Conservation (phyloP, 1,140 invertebrate species). For the Oryzaephilus surinamensis region DNA sequence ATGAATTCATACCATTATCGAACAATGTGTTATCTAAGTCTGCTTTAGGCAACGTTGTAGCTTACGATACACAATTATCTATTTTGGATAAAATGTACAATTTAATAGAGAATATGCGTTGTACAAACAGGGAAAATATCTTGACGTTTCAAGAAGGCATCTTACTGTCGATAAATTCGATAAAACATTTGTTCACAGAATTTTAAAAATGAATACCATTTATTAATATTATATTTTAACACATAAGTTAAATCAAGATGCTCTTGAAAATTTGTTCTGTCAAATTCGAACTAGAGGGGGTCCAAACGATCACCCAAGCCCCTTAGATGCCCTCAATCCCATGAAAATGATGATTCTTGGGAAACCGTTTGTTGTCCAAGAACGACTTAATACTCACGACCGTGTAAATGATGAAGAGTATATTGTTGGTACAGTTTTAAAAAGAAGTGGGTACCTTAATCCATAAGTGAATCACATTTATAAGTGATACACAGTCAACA, state of each 20-base stretch:
- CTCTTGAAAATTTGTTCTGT: conserved; percentile 1
- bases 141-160: conserved; percentile 1
- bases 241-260: conserved; percentile 1
- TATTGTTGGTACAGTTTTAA: not conserved
- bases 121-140: conserved; percentile 2
- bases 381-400: not conserved
- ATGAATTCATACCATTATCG: conserved; percentile 1
- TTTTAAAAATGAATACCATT: not conserved
- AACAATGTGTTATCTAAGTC: not conserved
- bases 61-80: not conserved
- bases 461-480: no score
- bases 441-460: no score
- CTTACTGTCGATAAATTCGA: not conserved
- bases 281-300: conserved; percentile 1
- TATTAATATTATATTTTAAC: conserved; percentile 1
- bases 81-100: conserved; percentile 2
- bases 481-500: no score
- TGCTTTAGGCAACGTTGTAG: not conserved
- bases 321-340: conserved; percentile 1
- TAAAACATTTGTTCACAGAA: conserved; percentile 1
- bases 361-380: not conserved
- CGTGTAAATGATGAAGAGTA: not conserved
- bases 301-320: conserved; percentile 1
- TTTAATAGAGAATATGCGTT: not conserved
- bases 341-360: conserved; percentile 3